A percentile compares a stretch with the other conserved stretches of the same genome.
These are phyloP conservation scores for Mamestra brassicae DNA, from an alignment of 2,888 invertebrate genomes.

Conservation along the genomic window DNA sequence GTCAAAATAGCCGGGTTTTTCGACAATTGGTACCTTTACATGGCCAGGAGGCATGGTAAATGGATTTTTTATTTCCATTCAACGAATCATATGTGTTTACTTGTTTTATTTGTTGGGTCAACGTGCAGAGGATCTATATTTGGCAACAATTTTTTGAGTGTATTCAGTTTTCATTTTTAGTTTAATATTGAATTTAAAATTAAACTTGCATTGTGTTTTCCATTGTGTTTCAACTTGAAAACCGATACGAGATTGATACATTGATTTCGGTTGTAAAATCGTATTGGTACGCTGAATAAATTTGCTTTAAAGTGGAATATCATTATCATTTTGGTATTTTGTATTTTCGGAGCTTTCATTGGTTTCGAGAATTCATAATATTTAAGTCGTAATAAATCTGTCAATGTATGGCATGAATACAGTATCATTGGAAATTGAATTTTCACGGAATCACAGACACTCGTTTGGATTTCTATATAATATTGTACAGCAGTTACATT, in stretches of 20 bases:
- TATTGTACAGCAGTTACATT: background rate
- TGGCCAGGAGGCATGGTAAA: constrained; percentile 74
- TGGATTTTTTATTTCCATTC: constrained; percentile 77
- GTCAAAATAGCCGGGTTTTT: constrained; percentile 66
- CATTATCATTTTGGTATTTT: constrained; percentile 6
- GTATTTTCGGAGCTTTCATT: constrained; percentile 7
- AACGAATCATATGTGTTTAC: constrained; percentile 73
- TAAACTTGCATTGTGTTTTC: constrained; percentile 21
- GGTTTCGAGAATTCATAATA: constrained; percentile 12
- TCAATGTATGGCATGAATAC: background rate
- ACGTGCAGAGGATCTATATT: constrained; percentile 47
- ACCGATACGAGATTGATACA: constrained; percentile 13
- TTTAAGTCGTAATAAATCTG: background rate
- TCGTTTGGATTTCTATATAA: background rate
- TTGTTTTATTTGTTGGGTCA: constrained; percentile 67
- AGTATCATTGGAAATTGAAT: constrained; percentile 22
- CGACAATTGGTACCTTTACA: constrained; percentile 72
- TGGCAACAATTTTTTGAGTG: constrained; percentile 44
- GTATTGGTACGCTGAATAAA: constrained; percentile 19
- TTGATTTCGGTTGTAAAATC: constrained; percentile 10
- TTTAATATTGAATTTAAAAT: constrained; percentile 46
- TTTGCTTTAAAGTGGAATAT: constrained; percentile 3
- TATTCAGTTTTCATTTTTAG: constrained; percentile 45
- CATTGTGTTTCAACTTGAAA: constrained; percentile 1
- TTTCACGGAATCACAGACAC: background rate